Percentiles rank a stretch among this genome's conserved stretches.
Evolutionary conservation across 2,888 invertebrate species (phyloP).

Genomic region (Hyposoter didymator): DNA sequence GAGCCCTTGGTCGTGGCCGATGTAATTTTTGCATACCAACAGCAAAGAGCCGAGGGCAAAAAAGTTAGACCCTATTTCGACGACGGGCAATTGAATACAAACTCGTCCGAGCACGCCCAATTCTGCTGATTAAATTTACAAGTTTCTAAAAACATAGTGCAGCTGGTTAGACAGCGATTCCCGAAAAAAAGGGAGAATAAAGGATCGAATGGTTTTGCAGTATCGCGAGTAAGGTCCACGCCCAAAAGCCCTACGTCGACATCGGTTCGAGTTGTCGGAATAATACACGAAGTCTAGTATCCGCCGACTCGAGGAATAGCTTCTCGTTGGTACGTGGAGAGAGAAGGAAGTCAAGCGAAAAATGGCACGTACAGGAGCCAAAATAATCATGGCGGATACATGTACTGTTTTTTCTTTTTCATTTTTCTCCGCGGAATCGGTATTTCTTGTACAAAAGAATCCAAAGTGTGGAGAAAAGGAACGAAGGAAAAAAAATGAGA

Average conservation of each 20-base stretch:
- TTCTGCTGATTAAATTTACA: background rate
- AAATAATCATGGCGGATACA: background rate
- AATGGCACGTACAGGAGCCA: background rate
- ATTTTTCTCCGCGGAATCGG: background rate
- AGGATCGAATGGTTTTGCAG: background rate
- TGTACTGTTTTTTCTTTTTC: background rate
- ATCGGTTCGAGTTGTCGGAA: background rate
- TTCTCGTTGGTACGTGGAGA: background rate
- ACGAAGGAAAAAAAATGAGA: conserved; percentile 11
- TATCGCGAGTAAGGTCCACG: background rate
- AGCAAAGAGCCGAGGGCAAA: background rate
- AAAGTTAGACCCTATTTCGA: background rate
- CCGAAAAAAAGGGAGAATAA: background rate
- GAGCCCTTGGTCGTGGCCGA: background rate
- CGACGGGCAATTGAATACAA: background rate
- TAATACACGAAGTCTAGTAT: background rate
- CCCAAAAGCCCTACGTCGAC: background rate
- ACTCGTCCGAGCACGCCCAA: background rate
- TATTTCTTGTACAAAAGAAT: background rate
- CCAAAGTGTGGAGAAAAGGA: background rate
- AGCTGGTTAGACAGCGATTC: background rate
- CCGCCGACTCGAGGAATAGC: background rate
- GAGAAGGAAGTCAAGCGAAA: background rate
- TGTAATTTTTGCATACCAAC: background rate
- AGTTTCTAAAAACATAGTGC: background rate